Evolutionary conservation across 2,888 invertebrate genomes (phyloP).

Genomic region (Tiliacea citrago): DNA sequence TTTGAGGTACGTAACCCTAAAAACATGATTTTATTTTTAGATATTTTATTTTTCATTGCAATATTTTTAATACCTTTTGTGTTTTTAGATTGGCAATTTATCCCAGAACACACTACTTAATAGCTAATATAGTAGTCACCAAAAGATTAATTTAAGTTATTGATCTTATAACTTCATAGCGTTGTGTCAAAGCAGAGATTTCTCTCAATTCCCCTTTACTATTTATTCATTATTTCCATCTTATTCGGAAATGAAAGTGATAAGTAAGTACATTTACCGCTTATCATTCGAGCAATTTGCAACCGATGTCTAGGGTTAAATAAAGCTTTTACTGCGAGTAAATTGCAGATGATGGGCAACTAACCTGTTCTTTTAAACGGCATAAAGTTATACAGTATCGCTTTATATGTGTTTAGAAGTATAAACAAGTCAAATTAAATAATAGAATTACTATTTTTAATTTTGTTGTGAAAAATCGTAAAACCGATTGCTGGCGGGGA

Average conservation of each 20-base stretch:
- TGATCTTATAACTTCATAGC: not conserved
- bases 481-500: too few species aligned
- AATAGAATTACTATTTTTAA: too few species aligned
- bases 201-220: conserved; percentile 1
- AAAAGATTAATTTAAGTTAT: not conserved
- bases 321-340: conserved; percentile 41
- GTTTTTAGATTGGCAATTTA: not conserved
- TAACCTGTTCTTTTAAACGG: conserved; percentile 22
- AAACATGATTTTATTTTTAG: too few species aligned
- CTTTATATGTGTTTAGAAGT: not conserved
- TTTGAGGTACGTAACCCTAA: too few species aligned
- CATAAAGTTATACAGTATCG: not conserved
- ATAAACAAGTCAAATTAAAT: not conserved
- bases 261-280: conserved; percentile 1
- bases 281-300: conserved; percentile 19
- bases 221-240: conserved; percentile 18
- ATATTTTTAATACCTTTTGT: too few species aligned
- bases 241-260: conserved; percentile 41
- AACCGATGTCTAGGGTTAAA: conserved; percentile 7
- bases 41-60: too few species aligned
- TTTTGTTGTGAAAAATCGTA: too few species aligned
- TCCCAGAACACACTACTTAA: not conserved
- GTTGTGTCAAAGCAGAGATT: not conserved
- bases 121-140: not conserved
- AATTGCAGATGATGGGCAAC: conserved; percentile 17